phyloP scores from a whole-genome alignment of 1,140 invertebrate genomes.

The Sarcophaga bullata region DNA sequence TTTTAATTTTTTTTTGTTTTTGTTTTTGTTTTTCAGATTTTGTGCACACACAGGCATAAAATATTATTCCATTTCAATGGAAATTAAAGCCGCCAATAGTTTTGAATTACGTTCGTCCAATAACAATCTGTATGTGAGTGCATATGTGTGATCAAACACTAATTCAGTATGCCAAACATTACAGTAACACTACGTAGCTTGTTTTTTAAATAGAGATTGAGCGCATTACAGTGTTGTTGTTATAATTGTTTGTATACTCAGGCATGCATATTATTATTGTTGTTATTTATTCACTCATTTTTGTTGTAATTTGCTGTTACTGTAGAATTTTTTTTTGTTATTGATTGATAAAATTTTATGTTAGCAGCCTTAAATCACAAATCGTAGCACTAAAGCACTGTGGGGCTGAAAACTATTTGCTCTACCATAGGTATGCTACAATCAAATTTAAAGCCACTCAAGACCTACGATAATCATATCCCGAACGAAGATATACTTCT shows the following conservation, averaged over 20 bases:
- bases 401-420: no score
- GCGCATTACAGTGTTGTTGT: neutral
- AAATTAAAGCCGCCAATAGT: conserved; percentile 32
- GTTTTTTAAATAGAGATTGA: neutral
- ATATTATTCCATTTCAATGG: neutral
- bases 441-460: no score
- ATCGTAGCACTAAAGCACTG: neutral
- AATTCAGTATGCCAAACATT: conserved; percentile 34
- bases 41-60: no score
- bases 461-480: no score
- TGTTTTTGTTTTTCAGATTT: neutral
- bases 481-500: no score
- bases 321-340: neutral
- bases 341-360: conserved; percentile 12
- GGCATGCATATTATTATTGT: conserved; percentile 14
- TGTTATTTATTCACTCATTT: neutral
- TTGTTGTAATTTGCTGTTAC: no score
- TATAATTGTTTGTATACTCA: neutral
- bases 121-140: no score
- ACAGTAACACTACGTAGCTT: conserved; percentile 33
- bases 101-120: neutral
- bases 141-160: neutral
- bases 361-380: conserved; percentile 1
- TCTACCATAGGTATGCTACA: no score
- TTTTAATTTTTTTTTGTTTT: neutral